These are phyloP conservation scores for Brachionus paranguensis DNA, from an alignment of 1,140 invertebrate species.

Conservation along the genomic window DNA sequence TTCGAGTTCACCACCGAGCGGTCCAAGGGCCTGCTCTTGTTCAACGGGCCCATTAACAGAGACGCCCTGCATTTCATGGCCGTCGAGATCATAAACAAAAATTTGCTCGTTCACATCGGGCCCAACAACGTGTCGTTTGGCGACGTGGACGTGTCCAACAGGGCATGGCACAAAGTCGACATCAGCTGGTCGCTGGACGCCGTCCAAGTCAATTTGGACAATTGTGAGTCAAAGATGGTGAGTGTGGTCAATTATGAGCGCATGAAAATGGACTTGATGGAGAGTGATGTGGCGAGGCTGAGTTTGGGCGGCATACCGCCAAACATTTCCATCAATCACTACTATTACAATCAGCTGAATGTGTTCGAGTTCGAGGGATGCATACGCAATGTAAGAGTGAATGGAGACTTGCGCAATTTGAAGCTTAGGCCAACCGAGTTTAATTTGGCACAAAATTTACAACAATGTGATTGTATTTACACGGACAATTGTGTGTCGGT, in stretches of 20 bases:
- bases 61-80: conserved; percentile 20
- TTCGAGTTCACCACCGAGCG: conserved; percentile 20
- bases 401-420: conserved; percentile 31
- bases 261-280: neutral
- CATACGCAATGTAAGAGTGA: conserved; percentile 4
- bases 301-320: conserved; percentile 26
- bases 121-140: neutral
- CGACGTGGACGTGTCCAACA: neutral
- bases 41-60: conserved; percentile 29
- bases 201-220: conserved; percentile 18
- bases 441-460: conserved; percentile 30
- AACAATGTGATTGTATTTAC: conserved; percentile 34
- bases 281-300: neutral
- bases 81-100: conserved; percentile 16
- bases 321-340: conserved; percentile 22
- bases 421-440: neutral
- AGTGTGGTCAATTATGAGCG: neutral
- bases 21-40: neutral
- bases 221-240: neutral
- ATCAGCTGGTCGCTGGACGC: neutral
- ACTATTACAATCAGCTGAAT: conserved; percentile 36
- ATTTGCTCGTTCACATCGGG: conserved; percentile 8
- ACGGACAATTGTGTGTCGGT: neutral
- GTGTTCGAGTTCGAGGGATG: conserved; percentile 37
- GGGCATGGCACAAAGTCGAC: conserved; percentile 30